Conservation (phyloP, 2,113 vertebrate species). For the Tachuris rubrigastra region DNA sequence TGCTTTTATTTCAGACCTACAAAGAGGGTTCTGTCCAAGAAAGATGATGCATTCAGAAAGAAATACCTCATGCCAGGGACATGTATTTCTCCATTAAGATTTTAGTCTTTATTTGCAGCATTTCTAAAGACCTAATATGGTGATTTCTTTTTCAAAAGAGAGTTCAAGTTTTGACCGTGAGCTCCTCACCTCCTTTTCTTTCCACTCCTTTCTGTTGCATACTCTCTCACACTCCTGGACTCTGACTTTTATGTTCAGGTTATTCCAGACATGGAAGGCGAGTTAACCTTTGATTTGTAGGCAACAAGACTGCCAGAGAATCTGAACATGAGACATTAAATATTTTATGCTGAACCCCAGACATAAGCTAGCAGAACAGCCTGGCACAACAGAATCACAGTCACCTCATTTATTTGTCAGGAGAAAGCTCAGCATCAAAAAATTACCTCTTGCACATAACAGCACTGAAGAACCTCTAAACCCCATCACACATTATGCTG, state of each 20-base stretch:
- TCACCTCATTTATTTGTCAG: background rate
- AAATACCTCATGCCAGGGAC: background rate
- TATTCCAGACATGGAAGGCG: background rate
- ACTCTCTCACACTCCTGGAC: background rate
- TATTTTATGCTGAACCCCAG: background rate
- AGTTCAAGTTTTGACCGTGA: background rate
- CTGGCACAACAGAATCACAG: background rate
- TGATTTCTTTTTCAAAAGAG: background rate
- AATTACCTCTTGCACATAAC: background rate
- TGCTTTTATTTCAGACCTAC: background rate
- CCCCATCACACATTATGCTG: accelerated
- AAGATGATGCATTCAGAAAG: background rate
- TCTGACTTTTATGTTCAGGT: background rate
- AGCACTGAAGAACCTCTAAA: background rate
- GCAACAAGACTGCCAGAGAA: background rate
- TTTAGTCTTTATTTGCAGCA: background rate
- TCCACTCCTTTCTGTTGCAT: background rate
- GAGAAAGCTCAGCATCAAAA: background rate
- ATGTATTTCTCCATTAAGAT: background rate
- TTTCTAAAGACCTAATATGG: background rate
- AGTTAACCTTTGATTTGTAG: background rate
- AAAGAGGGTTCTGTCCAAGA: background rate
- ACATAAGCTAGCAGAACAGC: background rate
- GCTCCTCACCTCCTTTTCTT: background rate
- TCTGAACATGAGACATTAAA: accelerated